Evolutionary conservation across 2,888 invertebrate species (phyloP).

Genomic region (Rhodophaea formosa): DNA sequence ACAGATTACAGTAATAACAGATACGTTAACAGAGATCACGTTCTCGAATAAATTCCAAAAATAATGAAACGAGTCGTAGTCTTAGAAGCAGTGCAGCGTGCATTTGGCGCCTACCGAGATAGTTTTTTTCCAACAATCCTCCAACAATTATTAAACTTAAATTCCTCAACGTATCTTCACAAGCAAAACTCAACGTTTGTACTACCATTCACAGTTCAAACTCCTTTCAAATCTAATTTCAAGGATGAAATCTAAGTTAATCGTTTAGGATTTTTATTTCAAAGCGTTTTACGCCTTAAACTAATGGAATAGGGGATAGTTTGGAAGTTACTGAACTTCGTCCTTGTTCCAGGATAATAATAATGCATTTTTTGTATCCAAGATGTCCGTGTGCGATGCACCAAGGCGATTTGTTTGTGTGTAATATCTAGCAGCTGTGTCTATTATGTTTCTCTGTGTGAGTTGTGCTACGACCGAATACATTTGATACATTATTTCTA

Average conservation of each 20-base stretch:
- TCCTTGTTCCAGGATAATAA: constrained; percentile 72
- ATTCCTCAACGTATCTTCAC: constrained; percentile 48
- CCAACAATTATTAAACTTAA: constrained; percentile 66
- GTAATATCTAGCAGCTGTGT: constrained; percentile 74
- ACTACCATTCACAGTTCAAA: constrained; percentile 29
- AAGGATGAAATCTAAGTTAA: constrained; percentile 71
- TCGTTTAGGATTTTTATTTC: constrained; percentile 43
- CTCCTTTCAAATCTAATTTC: constrained; percentile 35
- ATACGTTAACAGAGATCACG: constrained; percentile 32
- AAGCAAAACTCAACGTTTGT: constrained; percentile 39
- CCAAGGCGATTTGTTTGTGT: constrained; percentile 56
- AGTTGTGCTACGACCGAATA: constrained; percentile 46
- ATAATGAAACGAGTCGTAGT: constrained; percentile 44
- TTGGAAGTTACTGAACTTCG: constrained; percentile 35
- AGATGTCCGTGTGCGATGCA: constrained; percentile 74
- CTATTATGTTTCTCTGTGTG: constrained; percentile 73
- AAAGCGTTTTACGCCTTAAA: constrained; percentile 28
- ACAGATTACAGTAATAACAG: background rate
- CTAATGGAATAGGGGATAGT: constrained; percentile 35
- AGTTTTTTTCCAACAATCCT: constrained; percentile 43
- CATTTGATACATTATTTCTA: constrained; percentile 54
- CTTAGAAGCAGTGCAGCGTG: constrained; percentile 62
- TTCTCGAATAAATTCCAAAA: constrained; percentile 37
- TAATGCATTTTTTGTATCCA: constrained; percentile 75
- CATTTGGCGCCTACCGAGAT: constrained; percentile 76